Base-by-base conservation (phyloP, 2,888 invertebrate genomes). In the Drosophila multiciliata region DNA sequence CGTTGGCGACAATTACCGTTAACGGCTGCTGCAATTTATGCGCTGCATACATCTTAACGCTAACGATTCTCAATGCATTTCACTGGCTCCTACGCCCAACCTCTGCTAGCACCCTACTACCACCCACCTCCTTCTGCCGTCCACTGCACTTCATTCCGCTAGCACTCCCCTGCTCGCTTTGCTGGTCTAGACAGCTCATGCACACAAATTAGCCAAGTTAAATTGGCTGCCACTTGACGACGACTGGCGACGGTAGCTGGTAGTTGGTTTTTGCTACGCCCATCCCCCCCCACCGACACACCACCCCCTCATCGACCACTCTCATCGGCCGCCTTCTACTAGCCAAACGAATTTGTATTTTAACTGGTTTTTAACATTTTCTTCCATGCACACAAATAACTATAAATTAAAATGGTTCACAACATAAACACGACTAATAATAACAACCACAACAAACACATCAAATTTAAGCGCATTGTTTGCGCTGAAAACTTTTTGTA, bases 1-100 rank as follows among this genome's bases (percentile, higher is more conserved):
- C 75, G 68, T 64, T 75, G 73, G 83, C 89, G 81, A 88, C 85
- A 88, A 85, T 85, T 85, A 86, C 85, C 83, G 83, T 81, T 88
- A 80, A 78, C 76, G 70, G 87, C 84, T 78, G 73, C 73, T 76
- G 79, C 76, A 88, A 80, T 88, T 85, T 88, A 86, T 83, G 87
- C 80, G 48, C 75, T 72, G 86, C 83, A 72, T 74, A 80, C 71
- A 71, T 61, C 66, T 66, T 42, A 57, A 7, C 68, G 38, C 72
- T 55, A 82, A 73, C 77, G 81, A 77, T 81, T 83, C 72, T 69
- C 84, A 83, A 75, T 83, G 83, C 83, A 66, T 72, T 82, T 63
- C 20, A 38, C 68, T 32, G 35, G 60, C 35, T 52, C 9, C 20
- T 48, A 1, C 23, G 9, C 26, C 35, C 9, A 45, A 9, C 45